Conservation (phyloP, 1,140 invertebrate genomes). For the Globodera ellingtonae region DNA sequence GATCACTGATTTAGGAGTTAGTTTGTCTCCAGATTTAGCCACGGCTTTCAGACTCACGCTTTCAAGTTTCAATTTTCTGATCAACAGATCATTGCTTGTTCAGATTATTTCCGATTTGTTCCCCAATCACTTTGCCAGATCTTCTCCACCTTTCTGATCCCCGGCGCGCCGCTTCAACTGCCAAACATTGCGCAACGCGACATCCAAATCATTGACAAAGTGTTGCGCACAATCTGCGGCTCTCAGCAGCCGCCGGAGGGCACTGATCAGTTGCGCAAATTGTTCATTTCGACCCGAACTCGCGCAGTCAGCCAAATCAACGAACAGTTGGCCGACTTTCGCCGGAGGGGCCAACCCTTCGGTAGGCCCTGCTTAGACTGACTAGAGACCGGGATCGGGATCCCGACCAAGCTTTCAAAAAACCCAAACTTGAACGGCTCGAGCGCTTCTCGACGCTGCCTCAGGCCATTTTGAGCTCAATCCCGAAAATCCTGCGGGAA, state of each 20-base stretch:
- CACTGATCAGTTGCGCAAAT: conserved; percentile 78
- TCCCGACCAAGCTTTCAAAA: too few relatives aligned
- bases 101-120: too few relatives aligned
- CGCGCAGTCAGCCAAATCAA: conserved; percentile 83
- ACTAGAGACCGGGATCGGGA: too few relatives aligned
- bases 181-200: conserved; percentile 44
- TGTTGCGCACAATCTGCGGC: conserved; percentile 23
- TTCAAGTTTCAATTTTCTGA: too few relatives aligned
- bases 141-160: conserved; percentile 90
- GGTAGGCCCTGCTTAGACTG: conserved; percentile 13
- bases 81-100: too few relatives aligned
- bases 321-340: conserved; percentile 83
- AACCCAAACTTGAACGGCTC: too few relatives aligned
- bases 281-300: conserved; percentile 82
- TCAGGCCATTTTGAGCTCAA: too few relatives aligned
- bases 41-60: too few relatives aligned
- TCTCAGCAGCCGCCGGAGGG: conserved; percentile 19
- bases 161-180: conserved; percentile 72
- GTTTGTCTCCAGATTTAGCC: too few relatives aligned
- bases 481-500: too few relatives aligned
- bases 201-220: conserved; percentile 54
- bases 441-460: too few relatives aligned
- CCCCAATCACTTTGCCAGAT: not conserved
- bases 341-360: conserved; percentile 79
- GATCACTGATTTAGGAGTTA: too few relatives aligned